Evolutionary conservation across 2,888 invertebrate genomes (phyloP), one percentile per base, ranked within the genome.

Genomic region (Andrena trimmerana): DNA sequence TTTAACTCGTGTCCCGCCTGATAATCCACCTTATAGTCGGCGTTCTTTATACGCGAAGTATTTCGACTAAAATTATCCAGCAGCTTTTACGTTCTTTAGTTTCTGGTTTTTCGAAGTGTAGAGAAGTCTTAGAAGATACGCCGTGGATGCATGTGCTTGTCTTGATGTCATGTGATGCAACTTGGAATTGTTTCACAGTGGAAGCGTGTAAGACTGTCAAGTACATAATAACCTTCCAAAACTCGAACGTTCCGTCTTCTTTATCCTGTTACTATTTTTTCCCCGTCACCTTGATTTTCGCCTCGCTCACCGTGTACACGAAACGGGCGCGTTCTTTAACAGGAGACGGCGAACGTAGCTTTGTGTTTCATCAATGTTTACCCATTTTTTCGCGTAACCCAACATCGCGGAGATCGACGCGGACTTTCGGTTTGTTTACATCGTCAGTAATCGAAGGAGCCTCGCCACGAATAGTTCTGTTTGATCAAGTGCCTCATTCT

Each of bases 391-490:
- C 10, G n/a, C 1, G 16, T 42, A 50, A 6, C 29, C 10, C 4
- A 16, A 36, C 10, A 20, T 6, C 16, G 31, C 52, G 48, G 36
- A 54, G 24, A 54, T 33, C 36, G n/a, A 20, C 42, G 31, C 33
- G 52, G 27, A n/a, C 27, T 76, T 69, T 42, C 8, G 29, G 29
- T 76, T 80, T 70, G 75, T 75, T 75, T 75, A 79, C 66, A 66
- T 59, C 13, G 48, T 48, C 20, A 8, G 10, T 7, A 48, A 62
- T 31, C 29, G 59, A 42, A 29, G 27, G 16, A 33, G 10, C 27
- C 16, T 57, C 24, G 13, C 42, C 48, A 24, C 24, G 27, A 8
- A 31, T 33, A 52, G 16, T 10, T 60, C 29, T 10, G 1, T 60
- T 50, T 13, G 16, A 16, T 52, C 4, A 31, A 31, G 20, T 27